Evolutionary conservation across 2,113 vertebrate species (phyloP), one percentile per base, ranked within the genome.

Genomic region (Antigone vipio): DNA sequence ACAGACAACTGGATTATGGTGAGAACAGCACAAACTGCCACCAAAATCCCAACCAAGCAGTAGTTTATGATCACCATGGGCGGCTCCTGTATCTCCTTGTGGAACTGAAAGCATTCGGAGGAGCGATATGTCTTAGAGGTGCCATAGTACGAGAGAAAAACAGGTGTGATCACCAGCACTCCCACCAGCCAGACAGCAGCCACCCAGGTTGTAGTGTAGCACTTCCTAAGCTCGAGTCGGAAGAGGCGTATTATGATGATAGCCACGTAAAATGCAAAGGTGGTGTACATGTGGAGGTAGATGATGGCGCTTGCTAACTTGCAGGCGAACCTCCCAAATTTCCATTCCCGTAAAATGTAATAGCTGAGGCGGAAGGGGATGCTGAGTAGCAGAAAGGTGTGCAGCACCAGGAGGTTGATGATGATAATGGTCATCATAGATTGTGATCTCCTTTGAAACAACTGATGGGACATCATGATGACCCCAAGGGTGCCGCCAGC

Each of bases 301-400:
- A 97, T 91, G 67, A 93, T 38, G 60, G 89, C 47, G 1, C 98
- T 97, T 1, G 35, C 8, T 30, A 98, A 30, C 64, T 69, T 67
- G 82, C 98, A 98, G 8, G 92, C 4, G 1, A 98, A 91, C 38
- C 5, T 35, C 22, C 97, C 97, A 0, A 97, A 96, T 34, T 89
- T 89, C 97, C 98, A 98, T 63, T 94, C 52, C 17, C 1, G 11
- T 72, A 91, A 53, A 45, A 97, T 26, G 29, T 98, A 98, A 56
- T 97, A 98, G 76, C 95, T 97, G 72, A 98, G 89, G 56, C 93
- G 92, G 75, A 98, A 97, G 4, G 97, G 98, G 62, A 98, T 96
- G 63, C 93, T 98, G 53, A 97, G 22, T 16, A 98, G 79, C 81
- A 98, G 89, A 40, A 98, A 47, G 30, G 68, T 85, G 35, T 98